These are phyloP conservation scores for Homarus americanus DNA, from an alignment of 1,140 invertebrate species.

Conservation along the genomic window DNA sequence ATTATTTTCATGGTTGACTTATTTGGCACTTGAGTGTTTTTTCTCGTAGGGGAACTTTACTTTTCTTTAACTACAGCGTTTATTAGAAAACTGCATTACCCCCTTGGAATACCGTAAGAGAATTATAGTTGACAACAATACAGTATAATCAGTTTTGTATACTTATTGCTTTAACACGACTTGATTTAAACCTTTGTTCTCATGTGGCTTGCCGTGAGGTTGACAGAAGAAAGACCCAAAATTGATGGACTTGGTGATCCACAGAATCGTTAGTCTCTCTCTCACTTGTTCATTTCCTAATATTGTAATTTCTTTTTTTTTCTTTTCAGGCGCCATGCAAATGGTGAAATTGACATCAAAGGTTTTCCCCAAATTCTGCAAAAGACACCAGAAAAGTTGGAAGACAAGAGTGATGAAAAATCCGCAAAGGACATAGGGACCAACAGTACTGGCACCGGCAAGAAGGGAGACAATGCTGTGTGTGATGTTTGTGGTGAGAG, in stretches of 20 bases:
- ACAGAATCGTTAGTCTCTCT: not conserved
- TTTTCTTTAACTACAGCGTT: too few relatives aligned
- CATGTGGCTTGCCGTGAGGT: not conserved
- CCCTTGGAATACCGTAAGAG: too few relatives aligned
- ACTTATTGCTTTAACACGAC: not conserved
- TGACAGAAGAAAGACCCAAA: not conserved
- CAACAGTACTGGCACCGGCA: not conserved
- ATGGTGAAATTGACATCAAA: slow-evolving; percentile 61
- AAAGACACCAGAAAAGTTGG: not conserved
- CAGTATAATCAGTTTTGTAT: too few relatives aligned
- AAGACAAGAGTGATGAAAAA: not conserved
- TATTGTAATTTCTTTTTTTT: too few relatives aligned
- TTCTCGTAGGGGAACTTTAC: too few relatives aligned
- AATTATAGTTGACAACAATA: too few relatives aligned
- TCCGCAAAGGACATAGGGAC: not conserved
- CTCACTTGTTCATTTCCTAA: not conserved
- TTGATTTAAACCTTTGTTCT: not conserved
- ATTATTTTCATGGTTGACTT: too few relatives aligned
- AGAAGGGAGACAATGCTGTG: slow-evolving; percentile 19
- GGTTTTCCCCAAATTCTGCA: slow-evolving; percentile 15
- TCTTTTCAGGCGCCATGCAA: slow-evolving; percentile 45
- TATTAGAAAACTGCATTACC: too few relatives aligned
- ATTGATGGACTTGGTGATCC: not conserved
- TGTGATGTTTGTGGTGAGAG: slow-evolving; percentile 60
- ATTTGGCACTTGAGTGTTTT: too few relatives aligned